Evolutionary conservation across 2,888 invertebrate species (phyloP).

Genomic region (Cataglyphis livida): DNA sequence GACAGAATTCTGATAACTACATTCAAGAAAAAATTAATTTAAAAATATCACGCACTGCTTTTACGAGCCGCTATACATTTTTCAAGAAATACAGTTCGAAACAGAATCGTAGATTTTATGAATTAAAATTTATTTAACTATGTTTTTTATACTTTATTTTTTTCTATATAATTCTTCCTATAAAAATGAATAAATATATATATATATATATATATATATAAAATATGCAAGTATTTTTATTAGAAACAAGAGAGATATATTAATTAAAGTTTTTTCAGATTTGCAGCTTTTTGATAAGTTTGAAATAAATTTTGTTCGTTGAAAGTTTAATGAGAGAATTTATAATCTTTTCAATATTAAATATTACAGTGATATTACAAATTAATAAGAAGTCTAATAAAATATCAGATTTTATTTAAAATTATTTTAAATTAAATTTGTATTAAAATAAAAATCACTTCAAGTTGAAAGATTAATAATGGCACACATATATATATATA

Average conservation of each 20-base stretch:
- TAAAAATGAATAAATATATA: background rate
- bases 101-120: background rate
- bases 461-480: background rate
- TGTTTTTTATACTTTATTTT: background rate
- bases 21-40: slow-evolving; percentile 30
- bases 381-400: slow-evolving; percentile 8
- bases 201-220: background rate
- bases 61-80: background rate
- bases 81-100: background rate
- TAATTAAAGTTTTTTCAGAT: background rate
- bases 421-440: background rate
- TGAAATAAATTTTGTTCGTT: background rate
- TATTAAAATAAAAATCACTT: background rate
- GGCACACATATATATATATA: background rate
- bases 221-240: background rate
- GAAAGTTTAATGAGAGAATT: background rate
- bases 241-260: background rate
- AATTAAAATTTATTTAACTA: background rate
- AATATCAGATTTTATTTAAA: background rate
- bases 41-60: background rate
- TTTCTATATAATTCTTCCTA: background rate
- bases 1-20: background rate
- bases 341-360: slow-evolving; percentile 1
- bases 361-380: background rate
- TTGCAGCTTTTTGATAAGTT: background rate